Evolutionary conservation across 1,140 invertebrate species (phyloP).

Genomic region (Dendroctonus ponderosae): DNA sequence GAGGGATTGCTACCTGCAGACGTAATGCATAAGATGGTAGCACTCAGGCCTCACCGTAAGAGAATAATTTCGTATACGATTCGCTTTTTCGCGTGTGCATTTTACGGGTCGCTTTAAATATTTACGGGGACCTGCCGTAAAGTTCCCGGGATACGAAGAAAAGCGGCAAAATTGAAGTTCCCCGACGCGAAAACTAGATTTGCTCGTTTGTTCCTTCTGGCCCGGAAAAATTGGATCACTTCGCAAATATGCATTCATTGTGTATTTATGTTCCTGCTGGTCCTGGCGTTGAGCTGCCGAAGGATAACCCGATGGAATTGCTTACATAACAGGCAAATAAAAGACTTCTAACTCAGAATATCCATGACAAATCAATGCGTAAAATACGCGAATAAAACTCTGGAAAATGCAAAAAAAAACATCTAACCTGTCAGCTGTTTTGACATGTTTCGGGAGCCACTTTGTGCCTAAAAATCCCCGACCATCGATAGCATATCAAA

Average conservation of each 20-base stretch:
- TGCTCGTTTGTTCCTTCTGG: not conserved
- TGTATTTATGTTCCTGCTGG: not conserved
- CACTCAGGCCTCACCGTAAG: slow-evolving; percentile 15
- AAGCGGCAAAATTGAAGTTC: not conserved
- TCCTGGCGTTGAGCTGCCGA: no score
- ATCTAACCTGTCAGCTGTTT: no score
- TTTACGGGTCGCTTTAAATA: slow-evolving; percentile 14
- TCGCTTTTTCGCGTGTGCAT: slow-evolving; percentile 12
- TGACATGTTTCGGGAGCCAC: no score
- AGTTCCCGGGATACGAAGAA: not conserved
- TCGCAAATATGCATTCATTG: not conserved
- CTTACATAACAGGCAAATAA: no score
- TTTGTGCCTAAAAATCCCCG: no score
- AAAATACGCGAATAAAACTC: no score
- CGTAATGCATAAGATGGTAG: slow-evolving; percentile 25
- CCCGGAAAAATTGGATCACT: not conserved
- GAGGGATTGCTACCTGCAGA: slow-evolving; percentile 19
- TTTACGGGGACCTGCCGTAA: slow-evolving; percentile 4
- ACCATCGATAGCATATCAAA: no score
- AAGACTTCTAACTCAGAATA: no score
- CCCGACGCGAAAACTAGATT: not conserved
- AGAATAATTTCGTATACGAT: slow-evolving; percentile 10
- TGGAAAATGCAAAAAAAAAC: no score
- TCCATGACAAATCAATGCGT: no score
- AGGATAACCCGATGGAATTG: no score